phyloP scores from a whole-genome alignment of 2,888 invertebrate genomes.

The Galerucella nymphaeae region DNA sequence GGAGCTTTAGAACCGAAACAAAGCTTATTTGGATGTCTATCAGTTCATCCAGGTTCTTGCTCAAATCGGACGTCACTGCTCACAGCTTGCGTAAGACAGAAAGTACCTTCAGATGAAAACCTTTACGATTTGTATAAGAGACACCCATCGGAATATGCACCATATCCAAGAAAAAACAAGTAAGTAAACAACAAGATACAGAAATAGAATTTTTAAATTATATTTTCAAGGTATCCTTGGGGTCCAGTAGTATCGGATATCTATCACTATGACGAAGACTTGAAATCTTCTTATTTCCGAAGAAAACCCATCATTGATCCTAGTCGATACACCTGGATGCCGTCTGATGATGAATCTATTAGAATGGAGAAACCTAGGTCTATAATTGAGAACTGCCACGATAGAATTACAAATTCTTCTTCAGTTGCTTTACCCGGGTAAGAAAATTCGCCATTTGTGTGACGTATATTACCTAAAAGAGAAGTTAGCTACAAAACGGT shows the following conservation, averaged over 20 bases:
- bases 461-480: too few species aligned
- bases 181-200: constrained; percentile 48
- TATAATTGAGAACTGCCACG: constrained; percentile 55
- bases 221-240: constrained; percentile 69
- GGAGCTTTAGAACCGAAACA: constrained; percentile 77
- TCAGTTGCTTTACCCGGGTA: constrained; percentile 46
- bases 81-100: constrained; percentile 87
- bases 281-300: constrained; percentile 84
- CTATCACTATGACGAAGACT: constrained; percentile 76
- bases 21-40: constrained; percentile 86
- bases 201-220: not conserved
- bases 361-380: constrained; percentile 77
- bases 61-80: constrained; percentile 73
- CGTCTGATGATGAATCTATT: constrained; percentile 79
- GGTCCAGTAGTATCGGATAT: constrained; percentile 71
- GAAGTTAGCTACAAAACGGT: too few species aligned
- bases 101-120: constrained; percentile 90
- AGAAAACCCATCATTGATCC: constrained; percentile 82
- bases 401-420: constrained; percentile 31
- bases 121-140: constrained; percentile 69
- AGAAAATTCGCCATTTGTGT: too few species aligned
- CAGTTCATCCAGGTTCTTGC: constrained; percentile 78
- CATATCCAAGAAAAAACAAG: constrained; percentile 82
- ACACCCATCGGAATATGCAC: constrained; percentile 77
- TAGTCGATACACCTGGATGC: constrained; percentile 82